A percentile compares a stretch with the other conserved stretches of the same genome.
Conservation (phyloP, 1,140 invertebrate genomes). For the Diploscapter pachys region DNA sequence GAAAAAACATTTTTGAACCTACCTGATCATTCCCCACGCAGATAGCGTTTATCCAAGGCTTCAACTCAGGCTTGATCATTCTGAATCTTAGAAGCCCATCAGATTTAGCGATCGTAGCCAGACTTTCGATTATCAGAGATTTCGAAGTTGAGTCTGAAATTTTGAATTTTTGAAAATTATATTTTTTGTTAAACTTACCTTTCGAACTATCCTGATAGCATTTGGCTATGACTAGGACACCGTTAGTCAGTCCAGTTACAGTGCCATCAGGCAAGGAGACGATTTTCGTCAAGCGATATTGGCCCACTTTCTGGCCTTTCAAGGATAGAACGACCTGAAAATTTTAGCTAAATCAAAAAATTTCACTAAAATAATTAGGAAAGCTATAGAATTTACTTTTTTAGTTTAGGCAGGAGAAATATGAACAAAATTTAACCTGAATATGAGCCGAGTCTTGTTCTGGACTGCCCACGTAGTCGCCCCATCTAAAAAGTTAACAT, state of each 20-base stretch:
- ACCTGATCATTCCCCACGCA: conserved; percentile 1
- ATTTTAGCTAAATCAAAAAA: neutral
- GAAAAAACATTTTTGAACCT: conserved; percentile 5
- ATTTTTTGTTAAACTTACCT: neutral
- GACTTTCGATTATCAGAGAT: conserved; percentile 5
- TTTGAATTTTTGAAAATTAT: no score
- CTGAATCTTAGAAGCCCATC: conserved; percentile 24
- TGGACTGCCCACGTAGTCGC: conserved; percentile 52
- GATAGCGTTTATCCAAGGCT: conserved; percentile 31
- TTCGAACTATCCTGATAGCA: neutral
- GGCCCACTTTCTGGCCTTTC: neutral
- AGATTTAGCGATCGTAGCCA: conserved; percentile 30
- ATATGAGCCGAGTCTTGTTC: conserved; percentile 34
- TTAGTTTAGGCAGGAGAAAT: neutral
- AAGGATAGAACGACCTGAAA: neutral
- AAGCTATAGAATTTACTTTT: neutral
- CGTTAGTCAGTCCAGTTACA: conserved; percentile 6
- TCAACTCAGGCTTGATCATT: conserved; percentile 24
- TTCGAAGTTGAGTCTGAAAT: no score
- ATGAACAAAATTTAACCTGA: neutral
- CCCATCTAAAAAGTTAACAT: conserved; percentile 40
- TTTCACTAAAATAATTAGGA: neutral
- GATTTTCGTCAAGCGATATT: conserved; percentile 4
- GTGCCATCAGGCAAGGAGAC: conserved; percentile 8
- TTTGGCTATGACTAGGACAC: conserved; percentile 1